Percentiles rank a stretch among this genome's conserved stretches.
Evolutionary conservation across 2,888 invertebrate species (phyloP).

Genomic region (Agriopis aurantiaria): DNA sequence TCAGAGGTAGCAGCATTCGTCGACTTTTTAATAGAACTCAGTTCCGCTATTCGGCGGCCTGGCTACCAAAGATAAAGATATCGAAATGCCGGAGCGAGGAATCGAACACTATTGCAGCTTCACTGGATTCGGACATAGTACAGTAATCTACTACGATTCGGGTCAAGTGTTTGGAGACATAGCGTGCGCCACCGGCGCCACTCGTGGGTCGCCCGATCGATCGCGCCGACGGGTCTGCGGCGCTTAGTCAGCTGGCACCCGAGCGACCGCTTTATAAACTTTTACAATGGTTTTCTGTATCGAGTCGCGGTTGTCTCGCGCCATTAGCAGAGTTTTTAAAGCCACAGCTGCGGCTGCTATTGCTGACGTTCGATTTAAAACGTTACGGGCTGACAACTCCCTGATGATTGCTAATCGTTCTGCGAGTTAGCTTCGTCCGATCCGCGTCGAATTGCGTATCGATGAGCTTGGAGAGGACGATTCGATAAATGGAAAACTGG

Average conservation of each 20-base stretch:
- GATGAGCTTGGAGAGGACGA: not conserved
- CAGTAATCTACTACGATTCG: conserved; percentile 1
- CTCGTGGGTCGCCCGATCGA: conserved; percentile 12
- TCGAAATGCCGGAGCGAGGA: not conserved
- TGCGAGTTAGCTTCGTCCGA: no score
- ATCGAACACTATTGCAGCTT: not conserved
- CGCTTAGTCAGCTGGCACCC: not conserved
- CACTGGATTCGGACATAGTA: not conserved
- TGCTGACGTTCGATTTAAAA: not conserved
- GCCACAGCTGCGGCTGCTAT: not conserved
- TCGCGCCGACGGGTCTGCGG: conserved; percentile 27
- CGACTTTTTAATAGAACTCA: no score
- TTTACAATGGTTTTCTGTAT: conserved; percentile 2
- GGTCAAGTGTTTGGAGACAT: conserved; percentile 12
- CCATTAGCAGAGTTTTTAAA: not conserved
- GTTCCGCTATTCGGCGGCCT: no score
- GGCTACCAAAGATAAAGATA: no score
- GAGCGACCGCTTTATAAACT: conserved; percentile 16
- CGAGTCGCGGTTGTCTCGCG: not conserved
- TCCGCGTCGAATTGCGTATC: not conserved
- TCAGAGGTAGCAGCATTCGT: no score
- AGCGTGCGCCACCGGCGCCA: not conserved
- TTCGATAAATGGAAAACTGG: not conserved
- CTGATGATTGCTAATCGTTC: no score
- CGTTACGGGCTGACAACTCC: no score